These are phyloP conservation scores for Pituophis catenifer DNA, from an alignment of 2,113 vertebrate genomes.

Conservation along the genomic window DNA sequence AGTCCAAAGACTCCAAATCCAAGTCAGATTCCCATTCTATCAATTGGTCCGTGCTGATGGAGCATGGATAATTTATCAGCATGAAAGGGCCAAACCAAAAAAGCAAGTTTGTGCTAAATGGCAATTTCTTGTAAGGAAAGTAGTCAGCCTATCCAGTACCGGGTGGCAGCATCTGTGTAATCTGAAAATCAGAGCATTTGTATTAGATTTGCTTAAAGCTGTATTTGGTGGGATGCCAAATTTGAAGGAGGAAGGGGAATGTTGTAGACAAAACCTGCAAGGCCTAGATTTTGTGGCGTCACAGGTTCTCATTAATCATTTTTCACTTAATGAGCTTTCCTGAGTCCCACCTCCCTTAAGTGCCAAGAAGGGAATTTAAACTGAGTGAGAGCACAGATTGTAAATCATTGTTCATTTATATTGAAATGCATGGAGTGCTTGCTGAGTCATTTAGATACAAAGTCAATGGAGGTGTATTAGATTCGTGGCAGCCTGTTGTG, in stretches of 20 bases:
- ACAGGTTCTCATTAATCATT: background rate
- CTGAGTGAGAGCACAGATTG: background rate
- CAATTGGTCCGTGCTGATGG: background rate
- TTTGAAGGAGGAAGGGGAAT: background rate
- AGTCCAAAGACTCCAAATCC: background rate
- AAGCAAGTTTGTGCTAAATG: background rate
- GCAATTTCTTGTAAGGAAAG: background rate
- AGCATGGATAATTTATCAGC: background rate
- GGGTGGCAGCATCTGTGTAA: background rate
- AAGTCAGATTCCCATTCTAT: background rate
- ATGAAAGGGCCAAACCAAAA: background rate
- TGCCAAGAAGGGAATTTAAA: slow-evolving; percentile 7
- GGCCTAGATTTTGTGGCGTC: background rate
- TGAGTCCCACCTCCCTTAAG: background rate
- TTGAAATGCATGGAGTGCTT: background rate
- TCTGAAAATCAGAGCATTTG: background rate
- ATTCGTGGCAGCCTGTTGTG: background rate
- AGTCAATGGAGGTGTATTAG: background rate
- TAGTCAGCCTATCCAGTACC: background rate
- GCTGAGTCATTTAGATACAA: slow-evolving; percentile 6
- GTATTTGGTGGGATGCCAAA: background rate
- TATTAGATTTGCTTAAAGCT: background rate
- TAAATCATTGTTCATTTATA: slow-evolving; percentile 13
- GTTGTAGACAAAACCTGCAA: background rate
- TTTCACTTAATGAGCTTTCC: slow-evolving; percentile 15